Base-by-base conservation (phyloP, 1,140 invertebrate species). In the Macrobrachium nipponense region DNA sequence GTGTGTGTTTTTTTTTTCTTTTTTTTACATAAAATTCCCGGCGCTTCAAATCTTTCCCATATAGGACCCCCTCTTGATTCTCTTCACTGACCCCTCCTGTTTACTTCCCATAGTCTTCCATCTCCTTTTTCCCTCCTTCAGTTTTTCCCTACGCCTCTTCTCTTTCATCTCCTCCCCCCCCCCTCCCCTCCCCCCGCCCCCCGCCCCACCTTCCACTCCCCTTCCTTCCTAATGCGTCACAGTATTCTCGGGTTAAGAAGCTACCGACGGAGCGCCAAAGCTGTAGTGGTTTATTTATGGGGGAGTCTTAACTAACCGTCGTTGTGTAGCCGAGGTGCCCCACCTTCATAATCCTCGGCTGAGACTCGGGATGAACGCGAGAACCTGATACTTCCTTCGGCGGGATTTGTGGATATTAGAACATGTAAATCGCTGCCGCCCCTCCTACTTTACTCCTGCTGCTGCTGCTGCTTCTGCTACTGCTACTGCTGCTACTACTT, bases 261-360 rank as follows among this genome's bases (percentile, higher is more conserved):
- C 62, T 36, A n/a, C 18, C 18, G 59, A 70, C 36, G 44, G 62
- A 75, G 73, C n/a, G 68, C 72, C 60, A 72, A 51, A 27, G 66
- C 64, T 81, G 80, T 59, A 73, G 82, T 86, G 77, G 77, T 86
- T 86, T 86, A 70, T 70, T 70, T 70, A 86, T 86, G 83, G 72
- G 64, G 27, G 66, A 75, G 83, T 80, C 64, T 86, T 86, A 86
- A 86, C 83, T 86, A 86, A 86, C 75, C 66, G 61, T 68, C 83
- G 68, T 64, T 66, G 76, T 80, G 75, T 72, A 72, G 77, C 83
- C 70, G 20, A 64, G 77, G 68, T 76, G 60, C 83, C 79, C 80
- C 83, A 75, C 77, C 83, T 68, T 78, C 83, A 80, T 86, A 86
- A 86, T 72, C 83, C 77, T 68, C 10, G 36, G 68, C 66, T 68